A percentile compares a stretch with the other conserved stretches of the same genome.
phyloP scores from a whole-genome alignment of 2,113 vertebrate species.

The Stegostoma tigrinum region DNA sequence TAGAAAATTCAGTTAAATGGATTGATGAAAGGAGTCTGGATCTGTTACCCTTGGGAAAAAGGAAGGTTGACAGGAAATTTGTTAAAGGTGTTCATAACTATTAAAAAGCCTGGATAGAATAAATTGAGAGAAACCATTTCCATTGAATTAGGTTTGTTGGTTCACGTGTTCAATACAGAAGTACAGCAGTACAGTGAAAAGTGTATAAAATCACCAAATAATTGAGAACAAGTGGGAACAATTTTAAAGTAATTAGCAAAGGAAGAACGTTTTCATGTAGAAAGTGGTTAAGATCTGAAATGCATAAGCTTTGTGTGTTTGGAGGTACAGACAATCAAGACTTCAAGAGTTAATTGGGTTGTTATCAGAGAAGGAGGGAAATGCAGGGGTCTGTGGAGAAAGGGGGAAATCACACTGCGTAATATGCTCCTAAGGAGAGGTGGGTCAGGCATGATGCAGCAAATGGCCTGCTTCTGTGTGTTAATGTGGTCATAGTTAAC shows the following conservation, averaged over 20 bases:
- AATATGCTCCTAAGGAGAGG: background rate
- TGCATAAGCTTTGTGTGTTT: background rate
- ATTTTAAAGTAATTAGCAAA: too few species aligned
- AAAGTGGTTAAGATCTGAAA: background rate
- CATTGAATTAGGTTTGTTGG: too few species aligned
- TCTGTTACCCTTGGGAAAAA: background rate
- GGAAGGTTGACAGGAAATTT: background rate
- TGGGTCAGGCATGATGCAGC: background rate
- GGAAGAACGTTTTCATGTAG: background rate
- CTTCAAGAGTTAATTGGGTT: background rate
- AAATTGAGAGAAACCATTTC: too few species aligned
- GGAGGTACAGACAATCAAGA: background rate
- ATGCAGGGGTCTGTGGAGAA: background rate
- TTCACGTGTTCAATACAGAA: too few species aligned
- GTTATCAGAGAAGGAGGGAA: background rate
- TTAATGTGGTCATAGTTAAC: too few species aligned
- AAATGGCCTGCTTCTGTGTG: background rate
- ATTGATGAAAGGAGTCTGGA: background rate
- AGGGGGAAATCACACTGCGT: background rate
- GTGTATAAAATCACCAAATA: too few species aligned
- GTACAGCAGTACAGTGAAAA: too few species aligned
- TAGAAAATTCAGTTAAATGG: background rate
- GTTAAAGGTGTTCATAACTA: too few species aligned
- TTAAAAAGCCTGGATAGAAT: too few species aligned
- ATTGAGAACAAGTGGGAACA: too few species aligned